These are phyloP conservation scores for Lasioglossum marginatum DNA, from an alignment of 2,888 invertebrate genomes.

Conservation along the genomic window DNA sequence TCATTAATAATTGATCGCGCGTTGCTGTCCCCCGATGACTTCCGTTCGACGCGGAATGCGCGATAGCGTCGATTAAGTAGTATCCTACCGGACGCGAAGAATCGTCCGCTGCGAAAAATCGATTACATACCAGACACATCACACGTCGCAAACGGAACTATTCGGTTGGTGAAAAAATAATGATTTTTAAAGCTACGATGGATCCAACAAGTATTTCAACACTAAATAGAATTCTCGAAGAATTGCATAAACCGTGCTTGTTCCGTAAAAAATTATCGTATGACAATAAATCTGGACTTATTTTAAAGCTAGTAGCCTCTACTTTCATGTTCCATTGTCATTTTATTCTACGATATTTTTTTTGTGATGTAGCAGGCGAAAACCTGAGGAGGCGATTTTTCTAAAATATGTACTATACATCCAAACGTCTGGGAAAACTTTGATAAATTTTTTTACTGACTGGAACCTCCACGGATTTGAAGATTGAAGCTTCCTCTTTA, in stretches of 20 bases:
- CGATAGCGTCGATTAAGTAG: conserved; percentile 47
- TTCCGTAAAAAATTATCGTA: too few relatives aligned
- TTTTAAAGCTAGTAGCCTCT: too few relatives aligned
- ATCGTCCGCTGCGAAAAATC: conserved; percentile 4
- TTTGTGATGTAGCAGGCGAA: too few relatives aligned
- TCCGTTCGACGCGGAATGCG: conserved; percentile 58
- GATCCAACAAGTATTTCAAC: background rate
- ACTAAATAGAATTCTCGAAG: background rate
- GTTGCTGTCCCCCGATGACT: conserved; percentile 59
- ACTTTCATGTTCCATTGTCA: too few relatives aligned
- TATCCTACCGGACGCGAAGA: conserved; percentile 19
- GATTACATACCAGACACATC: background rate
- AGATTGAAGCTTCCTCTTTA: too few relatives aligned
- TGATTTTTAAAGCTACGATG: background rate
- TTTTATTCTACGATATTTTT: too few relatives aligned
- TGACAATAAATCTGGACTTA: too few relatives aligned
- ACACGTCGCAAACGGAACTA: background rate
- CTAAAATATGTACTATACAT: too few relatives aligned
- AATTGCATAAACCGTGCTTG: background rate
- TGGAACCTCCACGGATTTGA: too few relatives aligned
- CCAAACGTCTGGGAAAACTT: too few relatives aligned
- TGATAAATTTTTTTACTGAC: too few relatives aligned
- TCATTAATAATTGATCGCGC: conserved; percentile 70
- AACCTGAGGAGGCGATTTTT: too few relatives aligned
- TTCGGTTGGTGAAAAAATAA: background rate